Base-by-base conservation (phyloP, 2,888 invertebrate species). In the Corbicula japonica region DNA sequence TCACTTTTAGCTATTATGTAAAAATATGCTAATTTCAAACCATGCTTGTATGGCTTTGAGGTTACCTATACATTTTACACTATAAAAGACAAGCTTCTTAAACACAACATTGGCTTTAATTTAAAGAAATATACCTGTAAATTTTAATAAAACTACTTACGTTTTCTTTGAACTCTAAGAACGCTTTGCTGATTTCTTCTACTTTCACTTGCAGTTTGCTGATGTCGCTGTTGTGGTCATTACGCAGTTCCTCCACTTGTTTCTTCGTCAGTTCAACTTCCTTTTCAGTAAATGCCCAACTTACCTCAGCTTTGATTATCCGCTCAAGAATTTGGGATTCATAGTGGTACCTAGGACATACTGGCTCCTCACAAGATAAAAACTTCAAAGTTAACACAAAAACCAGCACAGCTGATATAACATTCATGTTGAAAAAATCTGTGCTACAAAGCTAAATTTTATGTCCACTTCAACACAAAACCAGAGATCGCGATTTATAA, bases 311-410 rank as follows among this genome's bases (percentile, higher is more conserved):
- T 23, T 23, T 54, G 26, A 54, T 54, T 18, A 54, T 23, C n/a
- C 54, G 10, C 32, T 54, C 54, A 1, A 54, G 54, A 54, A 32
- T 54, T 30, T 54, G 54, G 18, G 54, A 28, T n/a, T 54, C 54
- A n/a, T 54, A 54, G 15, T 54, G 54, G 30, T 54, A 54, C 23
- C 23, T n/a, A 32, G 54, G n/a, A 30, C 54, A 54, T 6, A 32
- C 18, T 10, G 10, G 30, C 15, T 54, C 54, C 2, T 54, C 30
- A 18, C 15, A 6, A 10, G 23, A n/a, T n/a, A n/a, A n/a, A n/a
- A n/a, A 10, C 50, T 23, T 5, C 23, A 50, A 3, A 3, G 3
- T 23, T 23, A 23, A 12, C 3, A 23, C 23, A 12, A 50, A 10
- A 23, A 12, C 15, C 23, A 50, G 23, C 50, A 46, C 5, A 46